Conservation (phyloP, 2,113 vertebrate genomes). For the Philantomba maxwellii region DNA sequence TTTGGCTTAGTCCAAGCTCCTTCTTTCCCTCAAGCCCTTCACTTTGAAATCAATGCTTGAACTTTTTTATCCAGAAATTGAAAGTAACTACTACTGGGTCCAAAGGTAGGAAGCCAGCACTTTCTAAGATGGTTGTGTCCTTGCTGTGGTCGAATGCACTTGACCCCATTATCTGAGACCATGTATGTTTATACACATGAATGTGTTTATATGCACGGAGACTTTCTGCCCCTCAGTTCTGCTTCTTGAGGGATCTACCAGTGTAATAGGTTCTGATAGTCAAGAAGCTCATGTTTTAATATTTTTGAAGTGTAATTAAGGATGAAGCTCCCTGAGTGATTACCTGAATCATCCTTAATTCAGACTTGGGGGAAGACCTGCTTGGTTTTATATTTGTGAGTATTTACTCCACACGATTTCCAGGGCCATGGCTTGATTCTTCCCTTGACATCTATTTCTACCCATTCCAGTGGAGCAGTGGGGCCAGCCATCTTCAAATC, state of each 20-base stretch:
- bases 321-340: not conserved
- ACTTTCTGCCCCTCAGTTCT: not conserved
- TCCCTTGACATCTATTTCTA: not conserved
- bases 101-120: not conserved
- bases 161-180: not conserved
- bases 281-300: not conserved
- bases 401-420: not conserved
- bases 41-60: slow-evolving; percentile 59
- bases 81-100: slow-evolving; percentile 19
- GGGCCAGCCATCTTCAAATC: not conserved
- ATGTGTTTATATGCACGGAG: not conserved
- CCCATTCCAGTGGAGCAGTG: not conserved
- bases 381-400: not conserved
- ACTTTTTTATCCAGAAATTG: slow-evolving; percentile 42
- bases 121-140: not conserved
- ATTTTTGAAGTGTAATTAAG: not conserved
- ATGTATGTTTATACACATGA: not conserved
- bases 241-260: not conserved
- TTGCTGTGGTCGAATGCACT: not conserved
- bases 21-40: slow-evolving; percentile 52
- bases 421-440: not conserved
- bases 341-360: not conserved
- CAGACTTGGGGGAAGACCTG: not conserved
- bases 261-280: not conserved
- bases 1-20: slow-evolving; percentile 62